These are phyloP conservation scores for Trichonephila clavipes DNA, from an alignment of 1,140 invertebrate genomes.

Conservation along the genomic window DNA sequence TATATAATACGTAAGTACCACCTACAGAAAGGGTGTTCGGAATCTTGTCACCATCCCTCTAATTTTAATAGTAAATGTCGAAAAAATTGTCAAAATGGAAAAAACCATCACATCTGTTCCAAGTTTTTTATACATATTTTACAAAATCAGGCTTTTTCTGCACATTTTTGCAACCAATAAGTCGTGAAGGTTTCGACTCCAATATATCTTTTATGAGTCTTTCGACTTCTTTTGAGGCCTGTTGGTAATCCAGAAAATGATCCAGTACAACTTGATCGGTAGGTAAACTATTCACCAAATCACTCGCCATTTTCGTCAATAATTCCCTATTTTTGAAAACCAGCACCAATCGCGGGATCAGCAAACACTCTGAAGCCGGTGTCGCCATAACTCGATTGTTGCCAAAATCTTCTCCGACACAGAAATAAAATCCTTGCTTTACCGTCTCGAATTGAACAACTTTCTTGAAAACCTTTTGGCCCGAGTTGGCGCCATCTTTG, in stretches of 20 bases:
- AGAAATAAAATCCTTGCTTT: slow-evolving; percentile 46
- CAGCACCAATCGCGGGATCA: slow-evolving; percentile 10
- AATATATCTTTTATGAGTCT: slow-evolving; percentile 16
- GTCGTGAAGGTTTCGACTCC: not conserved
- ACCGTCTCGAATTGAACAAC: slow-evolving; percentile 1
- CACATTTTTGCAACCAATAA: not conserved
- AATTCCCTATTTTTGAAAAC: slow-evolving; percentile 46
- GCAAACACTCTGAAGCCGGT: slow-evolving; percentile 1
- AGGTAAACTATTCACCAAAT: slow-evolving; percentile 35
- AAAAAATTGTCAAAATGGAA: too few relatives aligned
- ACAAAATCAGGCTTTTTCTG: slow-evolving; percentile 29
- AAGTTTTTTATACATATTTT: slow-evolving; percentile 10
- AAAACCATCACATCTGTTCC: not conserved
- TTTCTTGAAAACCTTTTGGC: not conserved
- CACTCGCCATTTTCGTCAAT: slow-evolving; percentile 4
- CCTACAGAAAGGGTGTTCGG: too few relatives aligned
- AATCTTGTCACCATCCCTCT: too few relatives aligned
- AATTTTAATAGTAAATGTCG: too few relatives aligned
- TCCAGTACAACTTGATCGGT: slow-evolving; percentile 14
- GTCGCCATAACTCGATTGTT: slow-evolving; percentile 32
- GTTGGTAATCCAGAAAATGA: not conserved
- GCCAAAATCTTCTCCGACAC: slow-evolving; percentile 45
- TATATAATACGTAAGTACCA: too few relatives aligned
- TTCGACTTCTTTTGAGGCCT: not conserved
- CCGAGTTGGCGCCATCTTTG: too few relatives aligned